These are phyloP conservation scores for Pogonomyrmex barbatus DNA, from an alignment of 1,140 invertebrate species.

Conservation along the genomic window DNA sequence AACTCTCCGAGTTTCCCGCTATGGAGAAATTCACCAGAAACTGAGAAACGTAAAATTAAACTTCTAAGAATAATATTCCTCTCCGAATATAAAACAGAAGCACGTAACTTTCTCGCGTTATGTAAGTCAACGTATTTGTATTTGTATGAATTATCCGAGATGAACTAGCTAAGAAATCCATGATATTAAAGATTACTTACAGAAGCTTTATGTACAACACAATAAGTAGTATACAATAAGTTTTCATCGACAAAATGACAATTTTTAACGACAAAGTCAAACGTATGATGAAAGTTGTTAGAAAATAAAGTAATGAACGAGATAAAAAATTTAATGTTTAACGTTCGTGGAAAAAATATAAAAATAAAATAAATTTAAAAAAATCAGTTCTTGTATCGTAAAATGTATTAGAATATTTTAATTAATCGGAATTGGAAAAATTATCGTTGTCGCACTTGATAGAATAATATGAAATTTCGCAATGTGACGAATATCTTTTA, in stretches of 20 bases:
- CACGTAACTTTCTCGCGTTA: background rate
- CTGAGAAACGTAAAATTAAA: background rate
- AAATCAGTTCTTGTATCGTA: too few species aligned
- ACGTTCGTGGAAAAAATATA: background rate
- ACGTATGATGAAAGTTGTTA: background rate
- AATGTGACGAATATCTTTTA: slow-evolving; percentile 39
- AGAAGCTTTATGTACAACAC: too few species aligned
- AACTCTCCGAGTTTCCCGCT: background rate
- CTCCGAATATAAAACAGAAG: background rate
- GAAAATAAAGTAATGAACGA: background rate
- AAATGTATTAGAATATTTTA: too few species aligned
- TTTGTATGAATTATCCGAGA: slow-evolving; percentile 1
- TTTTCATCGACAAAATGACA: background rate
- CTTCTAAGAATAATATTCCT: background rate
- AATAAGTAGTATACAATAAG: background rate
- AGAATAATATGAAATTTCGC: slow-evolving; percentile 68
- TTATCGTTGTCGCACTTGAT: background rate
- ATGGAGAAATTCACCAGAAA: background rate
- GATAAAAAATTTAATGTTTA: background rate
- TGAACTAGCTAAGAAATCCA: background rate
- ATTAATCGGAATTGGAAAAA: background rate
- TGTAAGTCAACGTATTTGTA: background rate
- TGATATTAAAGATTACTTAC: background rate
- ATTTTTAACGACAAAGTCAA: background rate
- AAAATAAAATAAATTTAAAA: background rate